phyloP scores from a whole-genome alignment of 1,140 invertebrate species.

The Mactra quadrangularis region DNA sequence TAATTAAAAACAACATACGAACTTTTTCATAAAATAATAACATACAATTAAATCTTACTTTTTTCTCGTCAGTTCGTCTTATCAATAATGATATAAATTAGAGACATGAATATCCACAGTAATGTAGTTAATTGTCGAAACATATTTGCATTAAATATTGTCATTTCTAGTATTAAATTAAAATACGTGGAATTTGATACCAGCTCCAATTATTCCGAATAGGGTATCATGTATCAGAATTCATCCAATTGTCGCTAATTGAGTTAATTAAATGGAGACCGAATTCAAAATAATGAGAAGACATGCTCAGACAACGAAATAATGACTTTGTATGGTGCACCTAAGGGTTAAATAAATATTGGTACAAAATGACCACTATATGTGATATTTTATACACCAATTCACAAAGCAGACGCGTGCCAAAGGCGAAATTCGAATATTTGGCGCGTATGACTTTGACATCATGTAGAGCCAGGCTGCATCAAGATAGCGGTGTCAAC shows the following conservation, averaged over 20 bases:
- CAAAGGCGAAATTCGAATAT: slow-evolving; percentile 2
- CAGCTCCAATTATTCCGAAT: slow-evolving; percentile 39
- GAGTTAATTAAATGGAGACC: slow-evolving; percentile 20
- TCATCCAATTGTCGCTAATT: slow-evolving; percentile 35
- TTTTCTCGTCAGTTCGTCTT: too few relatives aligned
- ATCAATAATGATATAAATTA: too few relatives aligned
- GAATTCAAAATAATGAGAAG: background rate
- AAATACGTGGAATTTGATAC: slow-evolving; percentile 33
- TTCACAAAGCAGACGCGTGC: slow-evolving; percentile 16
- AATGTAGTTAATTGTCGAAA: background rate
- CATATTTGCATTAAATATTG: background rate
- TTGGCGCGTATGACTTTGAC: too few relatives aligned
- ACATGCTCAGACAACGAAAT: slow-evolving; percentile 3
- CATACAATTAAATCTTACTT: too few relatives aligned
- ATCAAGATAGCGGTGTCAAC: too few relatives aligned
- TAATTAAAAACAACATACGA: too few relatives aligned
- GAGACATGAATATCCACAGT: background rate
- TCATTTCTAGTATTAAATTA: slow-evolving; percentile 38
- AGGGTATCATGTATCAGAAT: slow-evolving; percentile 24
- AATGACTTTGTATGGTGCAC: background rate
- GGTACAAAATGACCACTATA: background rate
- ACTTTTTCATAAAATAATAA: too few relatives aligned
- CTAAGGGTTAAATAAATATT: slow-evolving; percentile 36
- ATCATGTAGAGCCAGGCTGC: too few relatives aligned
- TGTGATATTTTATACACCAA: background rate